These are phyloP conservation scores for Menidia beryllina DNA, from an alignment of 2,113 vertebrate species.

Conservation along the genomic window DNA sequence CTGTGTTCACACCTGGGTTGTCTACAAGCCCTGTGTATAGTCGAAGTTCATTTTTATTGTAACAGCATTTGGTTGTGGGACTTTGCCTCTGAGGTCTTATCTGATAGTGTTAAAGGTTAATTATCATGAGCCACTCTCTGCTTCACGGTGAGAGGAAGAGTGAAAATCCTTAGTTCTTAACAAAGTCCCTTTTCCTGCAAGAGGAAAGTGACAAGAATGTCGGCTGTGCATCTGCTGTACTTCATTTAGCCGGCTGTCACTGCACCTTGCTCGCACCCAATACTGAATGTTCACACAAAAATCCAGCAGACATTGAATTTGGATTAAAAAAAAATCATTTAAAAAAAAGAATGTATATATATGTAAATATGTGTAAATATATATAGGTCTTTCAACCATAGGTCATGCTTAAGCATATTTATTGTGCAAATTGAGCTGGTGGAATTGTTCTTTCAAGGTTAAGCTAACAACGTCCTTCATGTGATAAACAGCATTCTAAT, in stretches of 20 bases:
- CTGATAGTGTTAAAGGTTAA: slow-evolving; percentile 70
- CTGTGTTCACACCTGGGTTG: background rate
- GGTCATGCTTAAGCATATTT: slow-evolving; percentile 55
- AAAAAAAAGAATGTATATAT: no score
- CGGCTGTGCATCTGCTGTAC: slow-evolving; percentile 34
- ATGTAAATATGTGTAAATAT: no score
- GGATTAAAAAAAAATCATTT: no score
- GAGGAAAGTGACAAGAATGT: slow-evolving; percentile 21
- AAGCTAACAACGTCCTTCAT: slow-evolving; percentile 35
- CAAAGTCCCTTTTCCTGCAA: slow-evolving; percentile 57
- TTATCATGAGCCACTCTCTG: slow-evolving; percentile 60
- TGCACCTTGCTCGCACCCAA: slow-evolving; percentile 19
- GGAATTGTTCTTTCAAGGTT: slow-evolving; percentile 57
- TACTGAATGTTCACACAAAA: slow-evolving; percentile 19
- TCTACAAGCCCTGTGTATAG: background rate
- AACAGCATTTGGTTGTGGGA: slow-evolving; percentile 21
- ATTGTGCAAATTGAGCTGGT: slow-evolving; percentile 22
- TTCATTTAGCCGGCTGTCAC: slow-evolving; percentile 40
- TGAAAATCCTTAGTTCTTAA: slow-evolving; percentile 58
- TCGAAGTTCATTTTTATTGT: background rate
- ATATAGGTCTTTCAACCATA: no score
- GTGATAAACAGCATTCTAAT: slow-evolving; percentile 49
- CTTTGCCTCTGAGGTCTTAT: slow-evolving; percentile 30
- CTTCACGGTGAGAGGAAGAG: slow-evolving; percentile 43
- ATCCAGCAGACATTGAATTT: slow-evolving; percentile 22